Conservation (phyloP, 2,888 invertebrate species). For the Melanostoma mellinum region DNA sequence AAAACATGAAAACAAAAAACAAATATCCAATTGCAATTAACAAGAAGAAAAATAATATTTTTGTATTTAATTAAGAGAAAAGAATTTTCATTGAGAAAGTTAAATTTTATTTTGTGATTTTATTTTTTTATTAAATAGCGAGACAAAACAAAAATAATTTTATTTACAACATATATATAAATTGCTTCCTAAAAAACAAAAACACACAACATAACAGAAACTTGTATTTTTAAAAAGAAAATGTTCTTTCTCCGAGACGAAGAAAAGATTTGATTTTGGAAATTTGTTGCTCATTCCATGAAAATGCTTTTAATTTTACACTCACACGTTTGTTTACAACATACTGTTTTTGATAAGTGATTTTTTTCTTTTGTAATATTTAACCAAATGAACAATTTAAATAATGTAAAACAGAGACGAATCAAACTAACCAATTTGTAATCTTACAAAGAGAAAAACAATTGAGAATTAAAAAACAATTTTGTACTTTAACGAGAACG, state of each 20-base stretch:
- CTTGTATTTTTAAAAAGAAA: conserved; percentile 1
- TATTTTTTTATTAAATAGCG: conserved; percentile 30
- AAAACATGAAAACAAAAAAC: conserved; percentile 15
- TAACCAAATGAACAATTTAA: conserved; percentile 52
- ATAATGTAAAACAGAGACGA: conserved; percentile 14
- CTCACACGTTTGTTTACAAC: conserved; percentile 27
- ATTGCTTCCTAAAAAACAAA: conserved; percentile 59
- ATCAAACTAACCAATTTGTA: conserved; percentile 58
- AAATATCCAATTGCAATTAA: conserved; percentile 64
- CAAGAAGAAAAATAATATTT: conserved; percentile 57
- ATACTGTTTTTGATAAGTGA: conserved; percentile 16
- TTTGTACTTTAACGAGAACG: conserved; percentile 62
- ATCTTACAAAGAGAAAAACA: conserved; percentile 39
- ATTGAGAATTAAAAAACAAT: conserved; percentile 40
- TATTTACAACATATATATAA: conserved; percentile 52
- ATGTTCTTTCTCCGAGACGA: conserved; percentile 26
- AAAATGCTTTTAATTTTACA: conserved; percentile 64
- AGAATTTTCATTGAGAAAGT: conserved; percentile 50
- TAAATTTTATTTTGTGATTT: conserved; percentile 60
- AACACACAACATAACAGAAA: background rate
- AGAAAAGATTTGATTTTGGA: conserved; percentile 37
- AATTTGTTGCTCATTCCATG: conserved; percentile 69
- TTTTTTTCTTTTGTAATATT: conserved; percentile 30
- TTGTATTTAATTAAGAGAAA: conserved; percentile 41
- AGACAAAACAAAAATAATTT: conserved; percentile 33